Evolutionary conservation across 2,888 invertebrate species (phyloP), one percentile per base, ranked within the genome.

Genomic region (Phyllotreta cruciferae): DNA sequence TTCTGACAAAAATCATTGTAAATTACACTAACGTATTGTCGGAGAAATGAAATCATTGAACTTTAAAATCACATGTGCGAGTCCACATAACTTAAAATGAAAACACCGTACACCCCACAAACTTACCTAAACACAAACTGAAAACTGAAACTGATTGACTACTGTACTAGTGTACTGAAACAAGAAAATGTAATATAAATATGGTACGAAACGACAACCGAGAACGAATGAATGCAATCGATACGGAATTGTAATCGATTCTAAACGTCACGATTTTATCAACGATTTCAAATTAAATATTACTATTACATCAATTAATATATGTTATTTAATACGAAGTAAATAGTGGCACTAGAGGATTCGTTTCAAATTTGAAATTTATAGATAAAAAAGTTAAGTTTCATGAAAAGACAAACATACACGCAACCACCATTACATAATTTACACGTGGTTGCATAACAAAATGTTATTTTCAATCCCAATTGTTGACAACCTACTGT

Each of bases 11-110:
- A 73, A 70, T 73, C 75, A 75, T 75, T 68, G 70, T 74, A 73
- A 60, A 36, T 53, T 45, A 39, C 9, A 61, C 60, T 71, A 65
- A 61, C 62, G 65, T 67, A 67, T 44, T 64, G 66, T 70, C 70
- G 55, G 52, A 56, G 68, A 71, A 70, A 63, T 66, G 53, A 65
- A 70, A 67, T 68, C 66, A 68, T 62, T 68, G 67, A 70, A 70
- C 67, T 68, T 71, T 66, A 64, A 71, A 66, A 68, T 71, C 74
- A 75, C 75, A 75, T 73, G 75, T 74, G 74, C 73, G 73, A 73
- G 70, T 70, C 68, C 70, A 67, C 69, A 67, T 71, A 64, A 66
- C 64, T 63, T 64, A 63, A 56, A 66, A 67, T 60, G 56, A 66
- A 65, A 69, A 71, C 72, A 64, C 69, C 58, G 61, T 63, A 70